Base-by-base conservation (phyloP, 2,888 invertebrate genomes). In the Ligdia adustata region DNA sequence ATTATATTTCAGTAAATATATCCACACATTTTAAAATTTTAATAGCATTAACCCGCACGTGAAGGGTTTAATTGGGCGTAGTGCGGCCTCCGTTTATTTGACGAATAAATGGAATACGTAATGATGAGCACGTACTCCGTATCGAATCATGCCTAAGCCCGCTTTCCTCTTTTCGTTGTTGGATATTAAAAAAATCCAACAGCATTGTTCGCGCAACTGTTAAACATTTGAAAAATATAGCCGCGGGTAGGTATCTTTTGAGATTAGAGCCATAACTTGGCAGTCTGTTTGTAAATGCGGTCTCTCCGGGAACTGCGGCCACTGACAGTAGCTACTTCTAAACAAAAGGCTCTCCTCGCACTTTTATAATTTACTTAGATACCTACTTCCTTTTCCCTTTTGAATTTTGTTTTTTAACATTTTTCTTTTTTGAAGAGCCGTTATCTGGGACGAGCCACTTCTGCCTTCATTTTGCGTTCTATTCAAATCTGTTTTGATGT, bases 331-430 rank as follows among this genome's bases (percentile, higher is more conserved):
- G 69, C 67, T 66, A 62, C 55, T 63, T 67, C 71, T 69, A 78
- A 77, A 82, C 82, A 85, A 82, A 84, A 75, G 79, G 65, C 70
- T 66, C 73, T 72, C 71, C 66, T 64, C 72, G 70, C 74, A 78
- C 76, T 84, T 82, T 77, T 79, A 82, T 82, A 83, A 85, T 84
- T 82, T 79, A 82, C 80, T 80, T 75, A 78, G 75, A 68, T 68
- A 72, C 61, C 69, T 70, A 70, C 73, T 76, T 74, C 72, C 75
- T 70, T 72, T 72, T 78, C 69, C 75, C 77, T 80, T 82, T 79
- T 76, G 76, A 82, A 82, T 79, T 75, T 79, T 76, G 77, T 79
- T 82, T 82, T 62, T 80, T 74, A 75, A 72, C 75, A 71, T 78
- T 79, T 75, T 64, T 72, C 70, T 72, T 75, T 77, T 80, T 82